phyloP scores from a whole-genome alignment of 2,888 invertebrate genomes.

The Orchesellides sinensis region DNA sequence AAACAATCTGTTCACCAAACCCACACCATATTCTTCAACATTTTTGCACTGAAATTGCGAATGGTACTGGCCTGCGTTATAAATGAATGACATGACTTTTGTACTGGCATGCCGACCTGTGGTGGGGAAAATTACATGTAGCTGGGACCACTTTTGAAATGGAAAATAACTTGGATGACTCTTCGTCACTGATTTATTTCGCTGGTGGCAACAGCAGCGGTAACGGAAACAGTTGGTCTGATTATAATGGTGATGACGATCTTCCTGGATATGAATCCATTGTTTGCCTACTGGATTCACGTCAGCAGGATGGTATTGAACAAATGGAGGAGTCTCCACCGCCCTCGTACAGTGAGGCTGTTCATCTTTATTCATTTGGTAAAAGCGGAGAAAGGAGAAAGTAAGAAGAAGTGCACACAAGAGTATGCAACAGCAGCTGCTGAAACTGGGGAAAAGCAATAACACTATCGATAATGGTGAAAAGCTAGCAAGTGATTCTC shows the following conservation, averaged over 20 bases:
- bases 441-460: constrained; percentile 29
- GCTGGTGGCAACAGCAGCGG: constrained; percentile 21
- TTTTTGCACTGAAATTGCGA: neutral
- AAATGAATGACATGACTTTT: neutral
- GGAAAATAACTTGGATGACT: constrained; percentile 28
- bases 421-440: constrained; percentile 48
- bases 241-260: constrained; percentile 49
- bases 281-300: constrained; percentile 44
- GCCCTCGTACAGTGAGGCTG: constrained; percentile 59
- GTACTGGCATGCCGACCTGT: neutral
- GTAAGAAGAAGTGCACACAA: constrained; percentile 20
- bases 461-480: neutral
- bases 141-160: constrained; percentile 19
- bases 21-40: no score
- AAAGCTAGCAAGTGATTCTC: neutral
- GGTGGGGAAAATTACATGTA: neutral
- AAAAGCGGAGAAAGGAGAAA: constrained; percentile 38
- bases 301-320: constrained; percentile 7
- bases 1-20: no score
- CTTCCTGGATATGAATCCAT: constrained; percentile 59
- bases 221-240: constrained; percentile 59
- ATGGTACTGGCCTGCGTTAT: neutral
- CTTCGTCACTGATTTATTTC: constrained; percentile 50
- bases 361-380: constrained; percentile 60
- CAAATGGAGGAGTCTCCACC: constrained; percentile 54